Conservation (phyloP, 2,888 invertebrate species). For the Seladonia tumulorum region DNA sequence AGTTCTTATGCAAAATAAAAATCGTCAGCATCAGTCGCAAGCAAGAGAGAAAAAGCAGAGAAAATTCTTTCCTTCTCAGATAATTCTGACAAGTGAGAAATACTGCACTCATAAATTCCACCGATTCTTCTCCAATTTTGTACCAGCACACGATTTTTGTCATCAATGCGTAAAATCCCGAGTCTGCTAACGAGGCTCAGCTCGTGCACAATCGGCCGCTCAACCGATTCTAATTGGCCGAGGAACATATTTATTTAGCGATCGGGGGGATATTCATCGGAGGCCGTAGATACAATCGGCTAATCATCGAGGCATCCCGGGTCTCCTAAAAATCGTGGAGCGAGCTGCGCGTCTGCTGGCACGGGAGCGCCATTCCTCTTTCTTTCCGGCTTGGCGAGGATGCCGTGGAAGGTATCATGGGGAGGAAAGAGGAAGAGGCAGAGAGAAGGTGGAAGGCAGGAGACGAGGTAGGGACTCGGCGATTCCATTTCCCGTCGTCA, state of each 20-base stretch:
- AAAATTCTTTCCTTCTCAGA: no score
- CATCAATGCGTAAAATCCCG: no score
- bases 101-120: no score
- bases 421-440: not conserved
- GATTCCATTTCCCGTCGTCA: conserved; percentile 78
- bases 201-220: not conserved
- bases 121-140: no score
- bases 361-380: not conserved
- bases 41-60: no score
- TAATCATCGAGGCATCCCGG: not conserved
- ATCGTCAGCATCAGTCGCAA: no score
- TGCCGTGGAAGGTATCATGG: not conserved
- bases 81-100: no score
- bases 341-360: not conserved
- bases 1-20: no score
- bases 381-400: not conserved
- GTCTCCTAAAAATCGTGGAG: not conserved
- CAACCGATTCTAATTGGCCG: not conserved
- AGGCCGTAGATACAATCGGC: not conserved
- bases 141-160: no score
- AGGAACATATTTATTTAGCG: not conserved
- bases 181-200: no score
- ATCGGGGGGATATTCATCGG: not conserved
- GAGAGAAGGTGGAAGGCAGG: not conserved
- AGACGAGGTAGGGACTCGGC: conserved; percentile 49